phyloP scores from a whole-genome alignment of 1,140 invertebrate genomes.

The Apocrypta bakeri region DNA sequence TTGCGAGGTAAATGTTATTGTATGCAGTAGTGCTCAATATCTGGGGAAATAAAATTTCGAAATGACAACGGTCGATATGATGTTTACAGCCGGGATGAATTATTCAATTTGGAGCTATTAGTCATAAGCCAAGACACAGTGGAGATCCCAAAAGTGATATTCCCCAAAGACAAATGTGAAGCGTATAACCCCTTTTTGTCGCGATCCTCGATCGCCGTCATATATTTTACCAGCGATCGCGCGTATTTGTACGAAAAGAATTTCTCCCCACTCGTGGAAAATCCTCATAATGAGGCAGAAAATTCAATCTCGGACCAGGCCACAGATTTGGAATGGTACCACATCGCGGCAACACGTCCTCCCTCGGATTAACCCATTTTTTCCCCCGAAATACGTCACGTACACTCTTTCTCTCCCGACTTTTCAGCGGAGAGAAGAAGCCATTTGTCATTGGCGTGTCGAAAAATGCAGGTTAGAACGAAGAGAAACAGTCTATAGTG shows the following conservation, averaged over 20 bases:
- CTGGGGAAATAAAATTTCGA: neutral
- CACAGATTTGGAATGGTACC: neutral
- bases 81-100: slow-evolving; percentile 1
- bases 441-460: slow-evolving; percentile 5
- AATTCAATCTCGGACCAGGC: neutral
- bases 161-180: neutral
- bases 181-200: neutral
- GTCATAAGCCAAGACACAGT: neutral
- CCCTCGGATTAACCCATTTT: slow-evolving; percentile 12
- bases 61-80: neutral
- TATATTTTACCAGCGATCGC: neutral
- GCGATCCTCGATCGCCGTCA: neutral
- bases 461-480: neutral
- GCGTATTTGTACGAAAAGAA: too few relatives aligned
- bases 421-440: neutral
- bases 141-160: neutral
- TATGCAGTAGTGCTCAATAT: neutral
- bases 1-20: neutral
- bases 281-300: neutral
- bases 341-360: neutral
- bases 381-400: neutral
- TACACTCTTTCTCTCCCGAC: neutral
- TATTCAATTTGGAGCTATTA: neutral
- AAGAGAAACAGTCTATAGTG: neutral
- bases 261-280: too few relatives aligned